These are phyloP conservation scores for Oryzias celebensis DNA, from an alignment of 2,113 vertebrate species.

Conservation along the genomic window DNA sequence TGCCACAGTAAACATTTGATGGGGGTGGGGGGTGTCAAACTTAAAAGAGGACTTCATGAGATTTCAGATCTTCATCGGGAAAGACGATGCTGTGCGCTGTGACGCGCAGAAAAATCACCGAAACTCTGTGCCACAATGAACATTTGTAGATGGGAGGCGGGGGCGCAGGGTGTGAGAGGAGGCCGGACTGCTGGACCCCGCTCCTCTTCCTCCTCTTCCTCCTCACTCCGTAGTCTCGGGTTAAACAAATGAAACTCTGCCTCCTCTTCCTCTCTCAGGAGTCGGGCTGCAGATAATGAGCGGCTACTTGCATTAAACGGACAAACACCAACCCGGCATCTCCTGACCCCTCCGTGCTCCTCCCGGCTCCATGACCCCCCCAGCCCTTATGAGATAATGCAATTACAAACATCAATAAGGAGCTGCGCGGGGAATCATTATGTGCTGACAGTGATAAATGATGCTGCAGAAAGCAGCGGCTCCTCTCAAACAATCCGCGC, in stretches of 20 bases:
- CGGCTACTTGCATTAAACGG: conserved; percentile 83
- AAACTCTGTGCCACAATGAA: too few species aligned
- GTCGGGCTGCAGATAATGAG: conserved; percentile 78
- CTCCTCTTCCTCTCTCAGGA: conserved; percentile 53
- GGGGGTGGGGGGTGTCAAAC: too few species aligned
- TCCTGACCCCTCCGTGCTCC: conserved; percentile 88
- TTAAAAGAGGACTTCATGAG: too few species aligned
- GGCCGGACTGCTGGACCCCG: conserved; percentile 42
- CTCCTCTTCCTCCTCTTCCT: conserved; percentile 62
- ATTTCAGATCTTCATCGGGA: too few species aligned
- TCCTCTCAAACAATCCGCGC: conserved; percentile 89
- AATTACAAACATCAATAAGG: conserved; percentile 99
- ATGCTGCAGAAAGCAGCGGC: conserved; percentile 93
- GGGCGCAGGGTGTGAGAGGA: too few species aligned
- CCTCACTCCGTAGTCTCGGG: conserved; percentile 17
- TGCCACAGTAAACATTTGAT: too few species aligned
- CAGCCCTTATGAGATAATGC: conserved; percentile 97
- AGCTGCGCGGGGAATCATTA: conserved; percentile 99
- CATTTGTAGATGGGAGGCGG: too few species aligned
- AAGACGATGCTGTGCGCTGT: too few species aligned
- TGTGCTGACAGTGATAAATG: conserved; percentile 99
- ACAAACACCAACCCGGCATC: conserved; percentile 85
- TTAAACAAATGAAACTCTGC: background rate
- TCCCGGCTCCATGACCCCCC: conserved; percentile 92
- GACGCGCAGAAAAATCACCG: too few species aligned